Evolutionary conservation across 2,888 invertebrate species (phyloP).

Genomic region (Heteromyza rotundicornis): DNA sequence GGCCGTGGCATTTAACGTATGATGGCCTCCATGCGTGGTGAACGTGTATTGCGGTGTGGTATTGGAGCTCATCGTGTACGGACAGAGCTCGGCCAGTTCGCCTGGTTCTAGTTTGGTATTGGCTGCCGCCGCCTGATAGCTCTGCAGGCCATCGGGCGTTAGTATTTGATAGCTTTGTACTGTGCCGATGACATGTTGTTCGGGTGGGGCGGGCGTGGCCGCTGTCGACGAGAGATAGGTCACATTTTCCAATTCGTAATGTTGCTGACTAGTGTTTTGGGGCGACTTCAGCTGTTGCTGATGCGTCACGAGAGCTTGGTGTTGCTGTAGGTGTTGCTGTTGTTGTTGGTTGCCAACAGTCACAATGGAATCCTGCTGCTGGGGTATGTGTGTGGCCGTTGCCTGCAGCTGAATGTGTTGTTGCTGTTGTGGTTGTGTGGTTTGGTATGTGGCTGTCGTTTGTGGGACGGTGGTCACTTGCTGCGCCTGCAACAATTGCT

Average conservation of each 20-base stretch:
- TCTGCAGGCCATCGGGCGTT: slow-evolving; percentile 58
- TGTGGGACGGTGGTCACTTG: slow-evolving; percentile 19
- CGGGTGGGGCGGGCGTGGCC: slow-evolving; percentile 44
- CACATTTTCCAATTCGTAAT: slow-evolving; percentile 59
- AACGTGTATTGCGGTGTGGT: slow-evolving; percentile 53
- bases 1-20: slow-evolving; percentile 44
- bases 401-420: slow-evolving; percentile 18
- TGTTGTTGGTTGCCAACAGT: slow-evolving; percentile 28
- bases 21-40: slow-evolving; percentile 50
- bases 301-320: slow-evolving; percentile 17
- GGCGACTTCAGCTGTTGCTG: slow-evolving; percentile 37
- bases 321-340: slow-evolving; percentile 27
- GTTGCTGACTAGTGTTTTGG: slow-evolving; percentile 38
- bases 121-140: slow-evolving; percentile 46
- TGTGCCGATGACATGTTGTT: slow-evolving; percentile 58
- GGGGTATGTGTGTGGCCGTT: slow-evolving; percentile 19
- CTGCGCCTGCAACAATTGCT: slow-evolving; percentile 42
- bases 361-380: slow-evolving; percentile 24
- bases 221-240: slow-evolving; percentile 52
- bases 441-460: slow-evolving; percentile 24
- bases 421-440: slow-evolving; percentile 31
- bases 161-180: slow-evolving; percentile 60
- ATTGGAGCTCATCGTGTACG: slow-evolving; percentile 45
- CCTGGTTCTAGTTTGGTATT: slow-evolving; percentile 41
- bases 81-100: slow-evolving; percentile 53